phyloP scores from a whole-genome alignment of 2,888 invertebrate genomes.

The Emmelina monodactyla region DNA sequence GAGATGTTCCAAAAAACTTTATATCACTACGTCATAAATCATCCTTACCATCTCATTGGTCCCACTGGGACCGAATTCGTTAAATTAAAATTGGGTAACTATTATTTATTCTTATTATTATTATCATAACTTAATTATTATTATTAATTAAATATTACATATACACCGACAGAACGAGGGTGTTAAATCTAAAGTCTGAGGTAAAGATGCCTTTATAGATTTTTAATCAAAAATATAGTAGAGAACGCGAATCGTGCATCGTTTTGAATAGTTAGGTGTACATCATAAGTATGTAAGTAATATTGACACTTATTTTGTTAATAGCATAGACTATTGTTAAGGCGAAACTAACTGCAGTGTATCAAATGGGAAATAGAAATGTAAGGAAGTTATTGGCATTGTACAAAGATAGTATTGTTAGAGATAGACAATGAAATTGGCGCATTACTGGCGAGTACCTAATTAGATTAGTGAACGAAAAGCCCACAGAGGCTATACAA shows the following conservation, averaged over 20 bases:
- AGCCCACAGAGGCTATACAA: slow-evolving; percentile 56
- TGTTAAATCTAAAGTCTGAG: slow-evolving; percentile 66
- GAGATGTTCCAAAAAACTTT: slow-evolving; percentile 7
- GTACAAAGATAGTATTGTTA: slow-evolving; percentile 64
- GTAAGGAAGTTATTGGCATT: slow-evolving; percentile 60
- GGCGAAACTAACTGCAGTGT: slow-evolving; percentile 52
- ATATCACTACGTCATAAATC: background rate
- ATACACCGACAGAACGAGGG: slow-evolving; percentile 55
- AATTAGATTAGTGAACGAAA: slow-evolving; percentile 59
- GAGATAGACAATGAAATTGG: slow-evolving; percentile 59
- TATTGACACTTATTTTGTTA: slow-evolving; percentile 63
- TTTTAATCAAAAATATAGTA: slow-evolving; percentile 49
- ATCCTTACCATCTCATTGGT: background rate
- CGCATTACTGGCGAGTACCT: slow-evolving; percentile 68
- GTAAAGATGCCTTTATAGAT: slow-evolving; percentile 67
- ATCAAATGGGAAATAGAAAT: slow-evolving; percentile 49
- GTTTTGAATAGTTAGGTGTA: slow-evolving; percentile 45
- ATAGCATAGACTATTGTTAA: slow-evolving; percentile 48
- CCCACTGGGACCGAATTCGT: background rate
- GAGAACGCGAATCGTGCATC: slow-evolving; percentile 51
- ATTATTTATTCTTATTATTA: slow-evolving; percentile 28
- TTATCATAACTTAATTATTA: slow-evolving; percentile 18
- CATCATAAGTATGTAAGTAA: slow-evolving; percentile 51
- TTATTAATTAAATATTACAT: slow-evolving; percentile 52
- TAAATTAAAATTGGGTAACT: slow-evolving; percentile 38